Evolutionary conservation across 2,113 vertebrate genomes (phyloP).

Genomic region (Megaceryle maxima): DNA sequence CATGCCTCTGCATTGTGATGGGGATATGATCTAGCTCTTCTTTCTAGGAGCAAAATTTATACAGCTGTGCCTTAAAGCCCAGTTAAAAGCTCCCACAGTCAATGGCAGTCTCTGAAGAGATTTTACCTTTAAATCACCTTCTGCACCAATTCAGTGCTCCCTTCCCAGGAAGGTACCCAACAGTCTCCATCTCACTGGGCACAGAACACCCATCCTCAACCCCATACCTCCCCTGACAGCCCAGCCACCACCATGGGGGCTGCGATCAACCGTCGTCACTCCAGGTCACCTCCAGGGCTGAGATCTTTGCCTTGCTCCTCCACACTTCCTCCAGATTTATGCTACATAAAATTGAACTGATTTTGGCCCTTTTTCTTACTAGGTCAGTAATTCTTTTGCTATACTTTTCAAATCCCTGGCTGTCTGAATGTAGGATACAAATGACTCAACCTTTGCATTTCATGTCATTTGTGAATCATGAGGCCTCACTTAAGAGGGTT

Average conservation of each 20-base stretch:
- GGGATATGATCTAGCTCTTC: neutral
- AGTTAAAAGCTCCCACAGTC: neutral
- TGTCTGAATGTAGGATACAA: neutral
- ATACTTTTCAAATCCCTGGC: neutral
- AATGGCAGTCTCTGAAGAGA: neutral
- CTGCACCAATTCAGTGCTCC: neutral
- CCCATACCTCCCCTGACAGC: neutral
- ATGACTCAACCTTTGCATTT: neutral
- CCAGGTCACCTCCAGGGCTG: neutral
- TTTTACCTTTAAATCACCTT: neutral
- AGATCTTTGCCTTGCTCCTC: neutral
- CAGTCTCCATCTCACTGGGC: neutral
- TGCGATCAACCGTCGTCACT: neutral
- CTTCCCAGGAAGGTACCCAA: neutral
- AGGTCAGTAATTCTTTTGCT: neutral
- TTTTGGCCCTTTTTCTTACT: neutral
- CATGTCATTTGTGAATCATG: conserved; percentile 35
- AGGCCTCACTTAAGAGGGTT: conserved; percentile 8
- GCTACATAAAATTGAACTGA: neutral
- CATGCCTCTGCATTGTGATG: neutral
- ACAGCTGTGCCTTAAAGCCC: rapidly evolving
- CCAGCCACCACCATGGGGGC: rapidly evolving
- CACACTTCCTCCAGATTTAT: rapidly evolving
- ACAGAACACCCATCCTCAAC: rapidly evolving
- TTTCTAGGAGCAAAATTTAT: neutral